Conservation (phyloP, 1,140 invertebrate species). For the Drosophila kanapiae region DNA sequence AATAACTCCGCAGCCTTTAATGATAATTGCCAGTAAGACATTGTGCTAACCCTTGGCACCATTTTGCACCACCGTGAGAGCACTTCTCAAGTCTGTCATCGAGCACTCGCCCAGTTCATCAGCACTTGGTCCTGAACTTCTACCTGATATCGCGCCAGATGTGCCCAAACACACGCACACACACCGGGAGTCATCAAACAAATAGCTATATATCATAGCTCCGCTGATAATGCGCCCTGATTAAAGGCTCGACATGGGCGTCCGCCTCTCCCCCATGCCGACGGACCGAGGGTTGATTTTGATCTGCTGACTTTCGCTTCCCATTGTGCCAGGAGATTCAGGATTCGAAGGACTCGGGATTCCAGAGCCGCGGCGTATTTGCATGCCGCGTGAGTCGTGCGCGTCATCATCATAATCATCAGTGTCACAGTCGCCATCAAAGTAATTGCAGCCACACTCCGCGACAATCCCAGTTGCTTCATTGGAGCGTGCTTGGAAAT, state of each 20-base stretch:
- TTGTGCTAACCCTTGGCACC: conserved; percentile 21
- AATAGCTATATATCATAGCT: conserved; percentile 71
- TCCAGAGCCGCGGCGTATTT: conserved; percentile 25
- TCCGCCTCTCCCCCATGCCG: conserved; percentile 30
- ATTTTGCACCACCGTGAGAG: conserved; percentile 31
- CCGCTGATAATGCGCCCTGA: conserved; percentile 63
- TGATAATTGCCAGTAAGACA: conserved; percentile 21
- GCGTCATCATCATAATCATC: conserved; percentile 56
- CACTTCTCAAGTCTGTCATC: conserved; percentile 31
- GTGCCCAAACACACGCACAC: conserved; percentile 41
- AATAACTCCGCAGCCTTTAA: conserved; percentile 6
- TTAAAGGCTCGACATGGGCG: conserved; percentile 53
- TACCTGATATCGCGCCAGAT: conserved; percentile 56
- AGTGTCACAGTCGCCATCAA: conserved; percentile 56
- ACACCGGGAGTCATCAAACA: conserved; percentile 16
- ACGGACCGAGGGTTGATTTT: conserved; percentile 28
- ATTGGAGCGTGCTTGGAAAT: conserved; percentile 56
- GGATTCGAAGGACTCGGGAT: background rate
- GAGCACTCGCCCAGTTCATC: conserved; percentile 20
- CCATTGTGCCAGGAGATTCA: conserved; percentile 41
- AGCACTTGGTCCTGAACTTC: background rate
- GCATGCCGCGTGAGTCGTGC: conserved; percentile 55
- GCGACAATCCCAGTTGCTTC: conserved; percentile 51
- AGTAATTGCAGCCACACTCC: conserved; percentile 75
- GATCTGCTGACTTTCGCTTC: conserved; percentile 66